Base-by-base conservation (phyloP, 2,797 vertebrate species). In the Brachyalestes nurse region DNA sequence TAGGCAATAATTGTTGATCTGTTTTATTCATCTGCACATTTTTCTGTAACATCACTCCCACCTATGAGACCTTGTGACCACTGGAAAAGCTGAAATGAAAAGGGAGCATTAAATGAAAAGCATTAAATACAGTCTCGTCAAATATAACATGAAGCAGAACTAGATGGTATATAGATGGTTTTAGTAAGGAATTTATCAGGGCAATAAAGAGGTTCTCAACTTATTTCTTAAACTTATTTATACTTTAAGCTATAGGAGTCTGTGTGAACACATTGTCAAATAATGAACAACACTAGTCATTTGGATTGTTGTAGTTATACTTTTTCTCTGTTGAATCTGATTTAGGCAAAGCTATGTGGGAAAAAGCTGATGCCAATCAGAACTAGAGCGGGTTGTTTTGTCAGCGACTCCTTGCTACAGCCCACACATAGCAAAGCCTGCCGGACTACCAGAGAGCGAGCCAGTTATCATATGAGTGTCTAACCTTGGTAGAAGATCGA, bases 11-110 rank as follows among this genome's bases (percentile, higher is more conserved):
- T n/a, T n/a, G 58, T 8, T 12, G 0, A 25, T 60, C 8, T 34
- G 1, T 62, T 62, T 62, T 28, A 34, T 62, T 34, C 2, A 25
- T 62, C 12, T 62, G 7, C 2, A 62, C 19, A 58, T 58, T 58
- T 58, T 58, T 19, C n/a, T 9, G 14, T 57, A 69, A 55, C 25
- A 5, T 16, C 9, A 66, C 34, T 38, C 51, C 45, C 19, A 75
- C 79, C 64, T 69, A 42, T 61, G 25, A 7, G 65, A 6, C 62
- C n/a, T 13, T 60, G 7, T 51, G 55, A 38, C 6, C 6, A 69
- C 72, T 80, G 53, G 2, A 21, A 40, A 25, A 69, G 14, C 64
- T 70, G 51, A 70, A 75, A 70, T 64, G 69, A 64, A 28, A 49
- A 5, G n/a, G 28, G 8, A 19, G 25, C 2, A 62, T 69, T 4